These are phyloP conservation scores for Cataglyphis cursor DNA, from an alignment of 2,888 invertebrate species.

Conservation along the genomic window DNA sequence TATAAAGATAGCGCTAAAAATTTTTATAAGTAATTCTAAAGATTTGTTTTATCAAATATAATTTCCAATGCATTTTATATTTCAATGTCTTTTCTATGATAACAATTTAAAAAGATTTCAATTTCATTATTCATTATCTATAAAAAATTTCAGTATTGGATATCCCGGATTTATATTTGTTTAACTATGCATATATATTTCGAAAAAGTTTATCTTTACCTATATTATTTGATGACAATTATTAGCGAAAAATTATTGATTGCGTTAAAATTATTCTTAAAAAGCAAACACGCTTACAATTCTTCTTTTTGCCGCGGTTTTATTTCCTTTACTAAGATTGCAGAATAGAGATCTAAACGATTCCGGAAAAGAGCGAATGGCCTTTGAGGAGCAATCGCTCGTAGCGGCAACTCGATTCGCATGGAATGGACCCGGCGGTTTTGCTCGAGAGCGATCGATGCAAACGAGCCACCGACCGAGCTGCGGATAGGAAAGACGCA, in stretches of 20 bases:
- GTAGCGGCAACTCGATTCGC: conserved; percentile 67
- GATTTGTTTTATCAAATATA: neutral
- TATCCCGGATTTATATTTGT: neutral
- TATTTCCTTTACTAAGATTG: conserved; percentile 25
- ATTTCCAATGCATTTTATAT: neutral
- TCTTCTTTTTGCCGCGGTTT: neutral
- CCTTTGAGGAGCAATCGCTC: conserved; percentile 60
- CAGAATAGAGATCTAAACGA: conserved; percentile 34
- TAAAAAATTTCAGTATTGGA: neutral
- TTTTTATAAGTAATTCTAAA: neutral
- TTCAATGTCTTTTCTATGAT: neutral
- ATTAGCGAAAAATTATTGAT: neutral
- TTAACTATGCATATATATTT: neutral
- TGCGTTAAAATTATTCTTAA: neutral
- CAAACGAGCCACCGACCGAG: conserved; percentile 51
- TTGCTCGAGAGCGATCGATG: conserved; percentile 64
- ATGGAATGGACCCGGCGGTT: conserved; percentile 60
- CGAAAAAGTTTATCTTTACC: neutral
- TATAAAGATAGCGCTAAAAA: conserved; percentile 3
- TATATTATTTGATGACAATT: neutral
- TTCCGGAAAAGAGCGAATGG: neutral
- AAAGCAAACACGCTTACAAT: neutral
- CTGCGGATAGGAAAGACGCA: conserved; percentile 64
- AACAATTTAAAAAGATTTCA: neutral
- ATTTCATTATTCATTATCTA: neutral